Evolutionary conservation across 2,113 vertebrate genomes (phyloP).

Genomic region (Hyla sarda): DNA sequence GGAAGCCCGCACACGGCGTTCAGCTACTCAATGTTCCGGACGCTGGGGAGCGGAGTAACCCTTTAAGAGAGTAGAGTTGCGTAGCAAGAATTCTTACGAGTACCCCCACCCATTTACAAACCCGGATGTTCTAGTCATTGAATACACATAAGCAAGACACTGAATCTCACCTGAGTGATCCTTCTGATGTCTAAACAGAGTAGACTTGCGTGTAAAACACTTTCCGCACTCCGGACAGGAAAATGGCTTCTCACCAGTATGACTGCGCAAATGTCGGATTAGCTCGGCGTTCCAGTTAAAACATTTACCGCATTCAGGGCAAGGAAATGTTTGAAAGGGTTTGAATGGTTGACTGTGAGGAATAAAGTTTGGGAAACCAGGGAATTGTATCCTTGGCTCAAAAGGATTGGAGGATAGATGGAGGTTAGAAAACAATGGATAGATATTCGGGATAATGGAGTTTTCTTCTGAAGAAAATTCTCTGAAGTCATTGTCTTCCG

Average conservation of each 20-base stretch:
- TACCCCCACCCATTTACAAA: too few relatives aligned
- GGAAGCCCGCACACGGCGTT: too few relatives aligned
- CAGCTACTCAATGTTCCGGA: too few relatives aligned
- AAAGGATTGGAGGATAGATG: not conserved
- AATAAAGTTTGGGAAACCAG: not conserved
- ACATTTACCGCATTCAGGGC: constrained; percentile 3
- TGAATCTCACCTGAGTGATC: not conserved
- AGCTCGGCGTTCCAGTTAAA: not conserved
- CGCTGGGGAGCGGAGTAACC: too few relatives aligned
- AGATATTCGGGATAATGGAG: not conserved
- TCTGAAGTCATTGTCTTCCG: not conserved
- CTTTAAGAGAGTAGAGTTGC: too few relatives aligned
- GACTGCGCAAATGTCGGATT: not conserved
- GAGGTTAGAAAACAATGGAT: not conserved
- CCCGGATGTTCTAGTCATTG: too few relatives aligned
- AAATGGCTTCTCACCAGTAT: constrained; percentile 6
- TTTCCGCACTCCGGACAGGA: not conserved
- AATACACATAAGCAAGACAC: too few relatives aligned
- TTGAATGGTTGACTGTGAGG: not conserved
- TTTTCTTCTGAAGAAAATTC: not conserved
- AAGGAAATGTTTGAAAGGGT: not conserved
- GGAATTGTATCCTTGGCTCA: not conserved
- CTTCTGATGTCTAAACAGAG: constrained; percentile 6
- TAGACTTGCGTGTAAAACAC: constrained; percentile 12
- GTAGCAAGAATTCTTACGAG: too few relatives aligned